Percentiles rank a stretch among this genome's conserved stretches.
Evolutionary conservation across 2,888 invertebrate genomes (phyloP).

Genomic region (Steinernema carpocapsae): DNA sequence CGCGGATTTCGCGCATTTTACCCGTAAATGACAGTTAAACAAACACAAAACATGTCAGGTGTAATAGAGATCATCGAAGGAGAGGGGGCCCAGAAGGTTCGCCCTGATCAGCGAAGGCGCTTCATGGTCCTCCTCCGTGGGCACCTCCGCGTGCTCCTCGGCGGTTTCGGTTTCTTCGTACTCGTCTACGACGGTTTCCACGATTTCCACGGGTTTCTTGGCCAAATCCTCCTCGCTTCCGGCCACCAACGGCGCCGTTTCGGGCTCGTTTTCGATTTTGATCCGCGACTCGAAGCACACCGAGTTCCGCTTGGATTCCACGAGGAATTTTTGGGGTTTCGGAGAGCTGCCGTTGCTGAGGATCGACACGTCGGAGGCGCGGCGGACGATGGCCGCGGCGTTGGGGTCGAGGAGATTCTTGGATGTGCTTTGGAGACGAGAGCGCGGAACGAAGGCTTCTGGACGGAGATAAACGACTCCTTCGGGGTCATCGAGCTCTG

Average conservation of each 20-base stretch:
- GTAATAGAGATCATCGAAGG: conserved; percentile 66
- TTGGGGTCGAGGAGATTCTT: conserved; percentile 26
- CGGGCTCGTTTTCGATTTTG: conserved; percentile 34
- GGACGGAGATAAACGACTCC: background rate
- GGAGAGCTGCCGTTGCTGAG: background rate
- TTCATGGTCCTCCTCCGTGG: conserved; percentile 31
- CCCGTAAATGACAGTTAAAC: conserved; percentile 9
- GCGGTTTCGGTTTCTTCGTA: background rate
- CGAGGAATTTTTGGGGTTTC: background rate
- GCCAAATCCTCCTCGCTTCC: background rate
- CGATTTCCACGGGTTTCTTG: background rate
- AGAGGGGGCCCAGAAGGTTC: conserved; percentile 64
- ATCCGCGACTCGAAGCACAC: conserved; percentile 32
- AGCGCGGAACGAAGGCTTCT: conserved; percentile 23
- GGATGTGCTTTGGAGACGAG: conserved; percentile 4
- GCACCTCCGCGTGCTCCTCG: conserved; percentile 18
- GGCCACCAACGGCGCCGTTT: conserved; percentile 26
- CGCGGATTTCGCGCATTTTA: conserved; percentile 32
- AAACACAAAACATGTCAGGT: conserved; percentile 46
- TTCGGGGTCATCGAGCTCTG: conserved; percentile 20
- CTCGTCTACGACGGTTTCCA: background rate
- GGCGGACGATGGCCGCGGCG: conserved; percentile 6
- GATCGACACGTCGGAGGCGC: background rate
- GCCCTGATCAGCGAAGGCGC: conserved; percentile 60
- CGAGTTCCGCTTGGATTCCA: conserved; percentile 25